Conservation (phyloP, 2,113 vertebrate species). For the Colossoma macropomum region DNA sequence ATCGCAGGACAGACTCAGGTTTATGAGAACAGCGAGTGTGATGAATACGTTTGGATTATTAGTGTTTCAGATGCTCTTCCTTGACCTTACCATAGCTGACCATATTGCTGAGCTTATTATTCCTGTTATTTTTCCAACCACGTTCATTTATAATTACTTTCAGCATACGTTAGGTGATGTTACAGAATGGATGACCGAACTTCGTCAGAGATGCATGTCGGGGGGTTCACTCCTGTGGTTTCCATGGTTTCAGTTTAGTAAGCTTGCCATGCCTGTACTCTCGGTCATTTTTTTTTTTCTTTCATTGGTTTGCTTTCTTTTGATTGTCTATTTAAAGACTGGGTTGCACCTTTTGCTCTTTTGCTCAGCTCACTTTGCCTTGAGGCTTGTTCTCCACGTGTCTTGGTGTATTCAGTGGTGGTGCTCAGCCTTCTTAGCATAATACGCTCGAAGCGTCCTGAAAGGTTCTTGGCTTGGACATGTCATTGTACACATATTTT, state of each 20-base stretch:
- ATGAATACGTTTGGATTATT: not conserved
- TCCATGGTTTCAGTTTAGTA: constrained; percentile 18
- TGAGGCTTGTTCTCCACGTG: not conserved
- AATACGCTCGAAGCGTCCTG: not conserved
- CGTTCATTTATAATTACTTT: not conserved
- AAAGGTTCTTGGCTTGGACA: not conserved
- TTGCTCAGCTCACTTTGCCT: not conserved
- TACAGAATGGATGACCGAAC: not conserved
- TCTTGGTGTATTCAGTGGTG: not conserved
- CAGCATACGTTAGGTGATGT: not conserved
- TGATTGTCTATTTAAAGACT: not conserved
- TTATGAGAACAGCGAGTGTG: constrained; percentile 8
- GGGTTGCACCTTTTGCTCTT: not conserved
- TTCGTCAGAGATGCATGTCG: not conserved
- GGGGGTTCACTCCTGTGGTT: not conserved
- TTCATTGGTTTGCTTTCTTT: not conserved
- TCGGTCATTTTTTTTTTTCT: not conserved
- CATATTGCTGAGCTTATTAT: no score
- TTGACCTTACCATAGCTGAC: not conserved
- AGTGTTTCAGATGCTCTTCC: not conserved
- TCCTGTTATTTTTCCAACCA: not conserved
- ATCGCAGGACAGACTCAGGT: constrained; percentile 1
- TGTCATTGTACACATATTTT: not conserved
- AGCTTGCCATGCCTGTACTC: not conserved
- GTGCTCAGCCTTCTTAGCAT: no score